Evolutionary conservation across 2,797 vertebrate species (phyloP).

Genomic region (Petrocephalus sullivani): DNA sequence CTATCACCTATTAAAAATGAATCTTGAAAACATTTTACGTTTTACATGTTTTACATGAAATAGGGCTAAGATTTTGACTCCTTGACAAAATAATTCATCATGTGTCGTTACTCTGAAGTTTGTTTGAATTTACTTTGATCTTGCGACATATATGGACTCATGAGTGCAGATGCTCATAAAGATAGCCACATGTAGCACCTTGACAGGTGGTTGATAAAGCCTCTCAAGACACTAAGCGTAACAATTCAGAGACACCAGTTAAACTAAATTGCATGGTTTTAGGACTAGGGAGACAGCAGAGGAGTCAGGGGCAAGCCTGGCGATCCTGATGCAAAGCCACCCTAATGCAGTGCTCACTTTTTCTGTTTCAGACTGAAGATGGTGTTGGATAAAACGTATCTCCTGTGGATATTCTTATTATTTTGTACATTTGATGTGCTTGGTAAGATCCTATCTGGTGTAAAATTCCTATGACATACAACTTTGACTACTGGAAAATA

Average conservation of each 20-base stretch:
- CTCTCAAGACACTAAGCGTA: background rate
- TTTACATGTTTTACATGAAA: background rate
- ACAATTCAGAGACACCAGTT: background rate
- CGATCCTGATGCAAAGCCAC: background rate
- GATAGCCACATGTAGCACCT: background rate
- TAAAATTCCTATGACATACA: background rate
- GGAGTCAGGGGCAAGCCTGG: background rate
- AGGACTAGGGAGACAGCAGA: background rate
- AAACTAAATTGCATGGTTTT: background rate
- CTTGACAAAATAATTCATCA: background rate
- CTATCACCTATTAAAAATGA: background rate
- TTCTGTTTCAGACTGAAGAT: conserved; percentile 69
- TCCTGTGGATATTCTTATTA: conserved; percentile 69
- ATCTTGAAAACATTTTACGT: background rate
- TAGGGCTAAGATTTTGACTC: background rate
- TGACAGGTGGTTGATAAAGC: background rate
- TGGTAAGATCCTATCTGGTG: conserved; percentile 46
- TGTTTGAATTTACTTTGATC: background rate
- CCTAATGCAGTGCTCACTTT: background rate
- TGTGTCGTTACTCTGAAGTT: background rate
- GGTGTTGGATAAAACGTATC: conserved; percentile 62
- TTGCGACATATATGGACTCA: background rate
- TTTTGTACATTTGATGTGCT: conserved; percentile 49
- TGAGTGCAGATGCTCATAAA: background rate
- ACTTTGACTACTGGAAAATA: background rate